Evolutionary conservation across 2,113 vertebrate genomes (phyloP).

Genomic region (Bolborhynchus lineola): DNA sequence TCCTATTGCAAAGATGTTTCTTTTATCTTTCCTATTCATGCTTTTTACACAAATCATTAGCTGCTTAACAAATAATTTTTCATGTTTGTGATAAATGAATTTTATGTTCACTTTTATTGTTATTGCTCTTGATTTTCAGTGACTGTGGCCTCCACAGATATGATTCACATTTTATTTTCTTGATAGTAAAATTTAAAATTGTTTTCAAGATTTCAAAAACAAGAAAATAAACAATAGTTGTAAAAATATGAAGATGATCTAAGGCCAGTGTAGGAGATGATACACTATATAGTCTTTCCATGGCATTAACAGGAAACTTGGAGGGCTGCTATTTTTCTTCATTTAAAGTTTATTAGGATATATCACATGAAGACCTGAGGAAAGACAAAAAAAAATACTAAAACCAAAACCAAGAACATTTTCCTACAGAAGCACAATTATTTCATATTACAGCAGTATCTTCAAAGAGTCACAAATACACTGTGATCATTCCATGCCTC

Average conservation of each 20-base stretch:
- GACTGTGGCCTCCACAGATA: neutral
- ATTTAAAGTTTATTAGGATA: neutral
- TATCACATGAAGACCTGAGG: neutral
- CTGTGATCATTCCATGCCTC: neutral
- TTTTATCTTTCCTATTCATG: neutral
- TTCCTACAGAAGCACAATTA: neutral
- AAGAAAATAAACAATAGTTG: neutral
- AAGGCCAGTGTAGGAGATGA: too few species aligned
- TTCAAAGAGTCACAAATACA: neutral
- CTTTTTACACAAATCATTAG: neutral
- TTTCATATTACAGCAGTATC: neutral
- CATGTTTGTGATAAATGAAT: neutral
- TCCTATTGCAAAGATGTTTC: neutral
- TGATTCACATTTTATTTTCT: neutral
- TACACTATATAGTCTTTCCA: neutral
- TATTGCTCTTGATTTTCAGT: neutral
- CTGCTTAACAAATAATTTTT: neutral
- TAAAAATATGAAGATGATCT: neutral
- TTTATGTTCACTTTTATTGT: neutral
- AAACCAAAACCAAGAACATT: neutral
- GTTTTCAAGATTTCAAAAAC: neutral
- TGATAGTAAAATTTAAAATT: neutral
- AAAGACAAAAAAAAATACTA: neutral
- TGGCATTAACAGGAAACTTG: neutral
- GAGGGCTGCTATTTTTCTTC: neutral